Evolutionary conservation across 2,888 invertebrate genomes (phyloP).

Genomic region (Strigamia transsilvanica): DNA sequence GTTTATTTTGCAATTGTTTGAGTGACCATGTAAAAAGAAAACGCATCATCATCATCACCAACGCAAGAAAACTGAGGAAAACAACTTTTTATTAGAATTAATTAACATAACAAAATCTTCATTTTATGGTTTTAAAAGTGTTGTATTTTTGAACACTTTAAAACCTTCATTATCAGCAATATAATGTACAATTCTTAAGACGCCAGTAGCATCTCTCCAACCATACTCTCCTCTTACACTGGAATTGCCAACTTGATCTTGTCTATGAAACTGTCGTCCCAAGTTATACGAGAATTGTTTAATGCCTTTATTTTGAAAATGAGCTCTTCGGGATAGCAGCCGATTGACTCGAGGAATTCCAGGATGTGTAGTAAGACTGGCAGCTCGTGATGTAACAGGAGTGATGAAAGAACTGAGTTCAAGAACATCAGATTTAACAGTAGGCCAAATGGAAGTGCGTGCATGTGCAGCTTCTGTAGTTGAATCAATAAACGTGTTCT

Average conservation of each 20-base stretch:
- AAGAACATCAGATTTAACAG: not conserved
- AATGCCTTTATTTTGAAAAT: not conserved
- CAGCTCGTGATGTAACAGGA: not conserved
- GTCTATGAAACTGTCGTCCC: constrained; percentile 44
- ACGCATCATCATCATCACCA: too few species aligned
- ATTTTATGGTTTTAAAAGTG: not conserved
- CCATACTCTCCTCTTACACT: constrained; percentile 48
- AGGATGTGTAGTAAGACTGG: not conserved
- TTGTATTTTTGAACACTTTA: constrained; percentile 42
- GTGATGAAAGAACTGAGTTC: not conserved
- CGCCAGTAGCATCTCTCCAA: constrained; percentile 46
- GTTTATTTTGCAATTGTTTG: not conserved
- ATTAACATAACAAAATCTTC: not conserved
- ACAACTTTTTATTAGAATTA: too few species aligned
- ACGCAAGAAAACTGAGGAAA: too few species aligned
- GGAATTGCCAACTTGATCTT: not conserved
- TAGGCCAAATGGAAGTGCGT: not conserved
- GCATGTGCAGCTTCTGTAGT: not conserved
- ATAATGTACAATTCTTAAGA: constrained; percentile 11
- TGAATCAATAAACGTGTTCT: constrained; percentile 12
- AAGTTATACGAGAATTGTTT: constrained; percentile 42
- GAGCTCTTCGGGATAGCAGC: not conserved
- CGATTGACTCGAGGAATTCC: not conserved
- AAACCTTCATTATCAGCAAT: constrained; percentile 34
- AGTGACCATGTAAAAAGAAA: too few species aligned